Evolutionary conservation across 1,140 invertebrate genomes (phyloP), one percentile per base, ranked within the genome.

Genomic region (Eriocheir sinensis): DNA sequence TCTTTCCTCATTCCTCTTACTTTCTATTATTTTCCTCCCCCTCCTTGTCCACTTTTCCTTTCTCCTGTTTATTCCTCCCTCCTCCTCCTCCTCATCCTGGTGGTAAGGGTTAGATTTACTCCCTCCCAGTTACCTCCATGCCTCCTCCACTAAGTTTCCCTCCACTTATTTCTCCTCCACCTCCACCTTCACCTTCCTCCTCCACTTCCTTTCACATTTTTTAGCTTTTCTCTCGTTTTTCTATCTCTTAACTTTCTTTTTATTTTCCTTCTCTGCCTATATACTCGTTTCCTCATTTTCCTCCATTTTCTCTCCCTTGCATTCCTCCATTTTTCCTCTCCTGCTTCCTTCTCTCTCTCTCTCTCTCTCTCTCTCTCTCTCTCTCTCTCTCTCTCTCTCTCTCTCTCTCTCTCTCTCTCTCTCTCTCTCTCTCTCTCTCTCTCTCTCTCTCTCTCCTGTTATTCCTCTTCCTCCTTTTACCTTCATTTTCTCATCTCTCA

Each of bases 361-460:
- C n/a, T n/a, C 27, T 72, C n/a, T n/a, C n/a, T n/a, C n/a, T n/a
- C n/a, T n/a, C n/a, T n/a, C n/a, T n/a, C n/a, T n/a, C n/a, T n/a
- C n/a, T n/a, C n/a, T n/a, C n/a, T n/a, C 80, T n/a, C 80, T 81
- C 80, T n/a, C 80, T 81, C 80, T n/a, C 80, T 81, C 21, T n/a
- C 80, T 21, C 80, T 21, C n/a, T 81, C 80, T n/a, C n/a, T 21
- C n/a, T 81, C n/a, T n/a, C 80, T 81, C n/a, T 9, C n/a, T 81
- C 80, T 21, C 27, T 81, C 0, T 81, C n/a, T 30, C 12, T n/a
- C 27, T 81, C 80, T 32, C 27, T 27, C 79, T 32, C 79, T 21
- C 79, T 32, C 79, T 21, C 4, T 32, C 34, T 32, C 79, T 32
- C 79, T 30, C 27, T 3, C 79, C 79, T 3, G 4, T 3, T 81